Conservation (phyloP, 2,888 invertebrate species). For the Drepana falcataria region DNA sequence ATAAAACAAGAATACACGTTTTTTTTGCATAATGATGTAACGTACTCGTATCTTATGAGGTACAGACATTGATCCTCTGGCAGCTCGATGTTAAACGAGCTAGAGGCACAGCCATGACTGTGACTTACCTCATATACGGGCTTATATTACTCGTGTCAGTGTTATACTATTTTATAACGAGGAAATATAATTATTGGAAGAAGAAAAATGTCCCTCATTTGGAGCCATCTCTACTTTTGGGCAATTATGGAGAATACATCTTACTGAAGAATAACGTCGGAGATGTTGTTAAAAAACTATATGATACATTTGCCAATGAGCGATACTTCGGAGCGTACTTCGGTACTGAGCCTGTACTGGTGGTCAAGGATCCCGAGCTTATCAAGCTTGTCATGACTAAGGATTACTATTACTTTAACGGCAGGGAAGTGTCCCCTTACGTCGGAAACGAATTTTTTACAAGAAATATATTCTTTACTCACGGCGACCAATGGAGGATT, state of each 20-base stretch:
- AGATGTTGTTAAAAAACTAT: slow-evolving; percentile 12
- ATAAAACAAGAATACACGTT: too few relatives aligned
- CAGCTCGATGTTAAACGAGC: neutral
- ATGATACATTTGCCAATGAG: slow-evolving; percentile 15
- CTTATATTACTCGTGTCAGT: neutral
- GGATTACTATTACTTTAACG: slow-evolving; percentile 24
- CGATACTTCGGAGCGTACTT: slow-evolving; percentile 20
- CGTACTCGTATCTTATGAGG: too few relatives aligned
- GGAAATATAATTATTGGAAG: slow-evolving; percentile 18
- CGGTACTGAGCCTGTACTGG: slow-evolving; percentile 20
- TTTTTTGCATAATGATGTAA: too few relatives aligned
- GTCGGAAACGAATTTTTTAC: slow-evolving; percentile 4
- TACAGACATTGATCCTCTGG: too few relatives aligned
- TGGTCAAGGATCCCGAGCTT: slow-evolving; percentile 21
- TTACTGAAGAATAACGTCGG: slow-evolving; percentile 11
- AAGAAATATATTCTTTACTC: slow-evolving; percentile 5
- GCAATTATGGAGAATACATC: slow-evolving; percentile 15
- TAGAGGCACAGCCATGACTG: neutral
- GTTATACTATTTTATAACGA: slow-evolving; percentile 4
- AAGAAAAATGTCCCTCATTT: slow-evolving; percentile 15
- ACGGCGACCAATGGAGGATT: slow-evolving; percentile 18
- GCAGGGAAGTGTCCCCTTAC: slow-evolving; percentile 16
- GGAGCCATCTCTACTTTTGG: slow-evolving; percentile 15
- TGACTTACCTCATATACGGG: neutral
- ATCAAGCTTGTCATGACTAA: slow-evolving; percentile 18